These are phyloP conservation scores for Athrips mouffetella DNA, from an alignment of 2,888 invertebrate species.

Conservation along the genomic window DNA sequence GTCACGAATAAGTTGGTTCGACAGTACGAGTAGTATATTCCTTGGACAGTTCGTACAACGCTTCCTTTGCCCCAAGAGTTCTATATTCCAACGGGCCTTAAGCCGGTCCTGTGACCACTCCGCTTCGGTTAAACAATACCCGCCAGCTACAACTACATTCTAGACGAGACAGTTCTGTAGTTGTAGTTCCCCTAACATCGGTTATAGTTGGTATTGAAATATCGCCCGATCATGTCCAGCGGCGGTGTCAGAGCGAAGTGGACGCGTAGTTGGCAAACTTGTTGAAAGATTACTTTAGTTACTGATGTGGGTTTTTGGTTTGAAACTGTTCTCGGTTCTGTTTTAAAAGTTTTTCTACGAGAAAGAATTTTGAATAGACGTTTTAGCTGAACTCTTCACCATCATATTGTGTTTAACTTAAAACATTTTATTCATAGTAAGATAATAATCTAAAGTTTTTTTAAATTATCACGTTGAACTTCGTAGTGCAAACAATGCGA, in stretches of 20 bases:
- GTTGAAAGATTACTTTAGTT: neutral
- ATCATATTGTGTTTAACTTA: no score
- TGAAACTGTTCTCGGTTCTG: neutral
- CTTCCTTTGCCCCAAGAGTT: neutral
- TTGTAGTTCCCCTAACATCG: neutral
- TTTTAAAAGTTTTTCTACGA: no score
- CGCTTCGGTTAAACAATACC: conserved; percentile 35
- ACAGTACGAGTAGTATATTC: no score
- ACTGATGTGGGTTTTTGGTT: neutral
- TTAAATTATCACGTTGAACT: no score
- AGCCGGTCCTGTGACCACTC: neutral
- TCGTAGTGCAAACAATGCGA: no score
- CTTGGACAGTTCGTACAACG: neutral
- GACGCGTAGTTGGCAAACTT: neutral
- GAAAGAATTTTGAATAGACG: no score
- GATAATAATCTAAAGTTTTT: no score
- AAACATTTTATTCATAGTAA: no score
- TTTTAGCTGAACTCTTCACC: no score
- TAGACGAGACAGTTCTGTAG: conserved; percentile 7
- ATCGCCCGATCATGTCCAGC: conserved; percentile 14
- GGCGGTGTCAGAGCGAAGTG: neutral
- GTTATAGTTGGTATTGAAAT: conserved; percentile 18
- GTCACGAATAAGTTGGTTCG: no score
- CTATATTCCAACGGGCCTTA: neutral
- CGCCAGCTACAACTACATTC: conserved; percentile 7